Percentiles rank a stretch among this genome's conserved stretches.
phyloP scores from a whole-genome alignment of 2,113 vertebrate species.

The Odontophorus gujanensis region DNA sequence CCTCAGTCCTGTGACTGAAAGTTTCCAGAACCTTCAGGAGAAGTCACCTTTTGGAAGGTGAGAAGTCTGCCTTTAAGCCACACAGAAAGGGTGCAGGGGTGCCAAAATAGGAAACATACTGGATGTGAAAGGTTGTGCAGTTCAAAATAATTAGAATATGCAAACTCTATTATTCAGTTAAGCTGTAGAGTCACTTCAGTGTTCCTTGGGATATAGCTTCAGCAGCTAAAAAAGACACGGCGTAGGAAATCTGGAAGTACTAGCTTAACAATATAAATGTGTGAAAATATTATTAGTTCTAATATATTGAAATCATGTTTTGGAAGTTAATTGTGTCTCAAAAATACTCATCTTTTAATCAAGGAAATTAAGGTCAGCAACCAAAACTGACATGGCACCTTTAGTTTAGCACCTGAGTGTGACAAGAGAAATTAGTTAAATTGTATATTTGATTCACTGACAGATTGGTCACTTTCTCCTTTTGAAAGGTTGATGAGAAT shows the following conservation, averaged over 20 bases:
- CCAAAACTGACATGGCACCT: background rate
- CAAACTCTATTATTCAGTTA: background rate
- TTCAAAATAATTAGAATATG: background rate
- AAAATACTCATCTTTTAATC: conserved; percentile 3
- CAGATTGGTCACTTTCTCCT: background rate
- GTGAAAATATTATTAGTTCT: background rate
- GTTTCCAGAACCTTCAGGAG: background rate
- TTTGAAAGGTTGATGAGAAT: background rate
- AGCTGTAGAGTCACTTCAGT: background rate
- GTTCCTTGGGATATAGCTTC: background rate
- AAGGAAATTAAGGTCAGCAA: background rate
- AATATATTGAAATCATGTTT: background rate
- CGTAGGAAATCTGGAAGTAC: background rate
- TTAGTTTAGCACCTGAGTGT: background rate
- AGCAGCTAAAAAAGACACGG: background rate
- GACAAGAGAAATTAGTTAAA: background rate
- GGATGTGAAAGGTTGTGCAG: background rate
- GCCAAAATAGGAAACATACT: background rate
- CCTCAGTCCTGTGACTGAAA: background rate
- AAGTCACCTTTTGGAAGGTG: background rate
- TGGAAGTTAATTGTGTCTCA: background rate
- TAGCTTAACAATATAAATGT: background rate
- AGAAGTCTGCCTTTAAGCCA: background rate
- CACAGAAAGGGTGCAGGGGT: background rate
- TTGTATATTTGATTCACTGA: background rate